These are phyloP conservation scores for Bombycilla garrulus DNA, from an alignment of 2,113 vertebrate genomes.

Conservation along the genomic window DNA sequence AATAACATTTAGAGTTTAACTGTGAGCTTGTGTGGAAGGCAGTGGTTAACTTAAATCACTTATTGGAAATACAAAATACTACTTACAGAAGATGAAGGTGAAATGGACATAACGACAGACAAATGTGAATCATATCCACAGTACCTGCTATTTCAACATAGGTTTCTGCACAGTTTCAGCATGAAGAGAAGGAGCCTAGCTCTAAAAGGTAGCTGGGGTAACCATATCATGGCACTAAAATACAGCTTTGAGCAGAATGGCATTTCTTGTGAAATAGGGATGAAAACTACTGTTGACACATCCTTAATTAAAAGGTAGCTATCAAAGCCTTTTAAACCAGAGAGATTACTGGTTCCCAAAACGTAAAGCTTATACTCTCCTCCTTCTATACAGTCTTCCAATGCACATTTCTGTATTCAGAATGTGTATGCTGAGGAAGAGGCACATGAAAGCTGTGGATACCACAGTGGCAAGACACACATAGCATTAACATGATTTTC, in stretches of 20 bases:
- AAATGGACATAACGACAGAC: neutral
- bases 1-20: conserved; percentile 29
- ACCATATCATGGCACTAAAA: neutral
- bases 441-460: neutral
- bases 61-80: conserved; percentile 11
- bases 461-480: neutral
- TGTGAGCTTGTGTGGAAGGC: neutral
- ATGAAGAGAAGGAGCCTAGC: neutral
- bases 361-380: neutral
- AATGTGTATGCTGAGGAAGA: neutral
- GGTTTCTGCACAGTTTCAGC: neutral
- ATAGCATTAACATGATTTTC: neutral
- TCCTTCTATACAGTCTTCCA: neutral
- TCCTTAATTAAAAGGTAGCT: conserved; percentile 48
- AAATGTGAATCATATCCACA: neutral
- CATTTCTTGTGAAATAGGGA: conserved; percentile 17
- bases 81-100: neutral
- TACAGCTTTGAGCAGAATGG: neutral
- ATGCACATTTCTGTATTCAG: neutral
- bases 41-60: conserved; percentile 34
- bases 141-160: neutral
- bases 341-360: neutral
- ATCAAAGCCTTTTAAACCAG: conserved; percentile 32
- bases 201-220: neutral
- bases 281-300: conserved; percentile 34